Evolutionary conservation across 2,888 invertebrate species (phyloP).

Genomic region (Synanthedon tipuliformis): DNA sequence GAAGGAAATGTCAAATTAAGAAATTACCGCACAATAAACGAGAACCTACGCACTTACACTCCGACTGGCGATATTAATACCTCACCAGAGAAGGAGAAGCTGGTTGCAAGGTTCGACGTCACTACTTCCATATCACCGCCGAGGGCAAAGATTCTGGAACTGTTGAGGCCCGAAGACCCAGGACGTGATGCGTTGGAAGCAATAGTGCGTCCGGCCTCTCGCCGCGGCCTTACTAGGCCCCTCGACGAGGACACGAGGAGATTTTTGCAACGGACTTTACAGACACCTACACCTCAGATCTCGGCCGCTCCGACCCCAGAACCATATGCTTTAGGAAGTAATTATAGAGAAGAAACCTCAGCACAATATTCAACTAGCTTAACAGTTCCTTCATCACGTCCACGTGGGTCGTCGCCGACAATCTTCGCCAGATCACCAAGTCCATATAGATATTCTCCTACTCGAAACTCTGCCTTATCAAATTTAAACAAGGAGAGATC

Average conservation of each 20-base stretch:
- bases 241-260: constrained; percentile 52
- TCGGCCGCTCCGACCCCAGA: constrained; percentile 28
- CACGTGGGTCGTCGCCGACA: neutral
- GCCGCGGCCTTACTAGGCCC: constrained; percentile 45
- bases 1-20: constrained; percentile 49
- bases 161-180: constrained; percentile 50
- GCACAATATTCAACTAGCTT: neutral
- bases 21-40: constrained; percentile 46
- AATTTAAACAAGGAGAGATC: constrained; percentile 24
- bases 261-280: constrained; percentile 49
- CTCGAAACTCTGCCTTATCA: neutral
- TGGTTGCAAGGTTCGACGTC: constrained; percentile 48
- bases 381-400: neutral
- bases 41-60: constrained; percentile 47
- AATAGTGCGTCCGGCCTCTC: constrained; percentile 49
- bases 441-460: constrained; percentile 10
- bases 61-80: constrained; percentile 48
- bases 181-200: constrained; percentile 52
- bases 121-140: constrained; percentile 42
- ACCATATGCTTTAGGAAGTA: constrained; percentile 7
- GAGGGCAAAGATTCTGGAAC: constrained; percentile 46
- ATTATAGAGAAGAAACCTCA: neutral
- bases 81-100: constrained; percentile 41
- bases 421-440: constrained; percentile 6
- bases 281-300: constrained; percentile 38